Base-by-base conservation (phyloP, 37 sponge, comb jelly and placozoan genomes). In the Agelas oroides region DNA sequence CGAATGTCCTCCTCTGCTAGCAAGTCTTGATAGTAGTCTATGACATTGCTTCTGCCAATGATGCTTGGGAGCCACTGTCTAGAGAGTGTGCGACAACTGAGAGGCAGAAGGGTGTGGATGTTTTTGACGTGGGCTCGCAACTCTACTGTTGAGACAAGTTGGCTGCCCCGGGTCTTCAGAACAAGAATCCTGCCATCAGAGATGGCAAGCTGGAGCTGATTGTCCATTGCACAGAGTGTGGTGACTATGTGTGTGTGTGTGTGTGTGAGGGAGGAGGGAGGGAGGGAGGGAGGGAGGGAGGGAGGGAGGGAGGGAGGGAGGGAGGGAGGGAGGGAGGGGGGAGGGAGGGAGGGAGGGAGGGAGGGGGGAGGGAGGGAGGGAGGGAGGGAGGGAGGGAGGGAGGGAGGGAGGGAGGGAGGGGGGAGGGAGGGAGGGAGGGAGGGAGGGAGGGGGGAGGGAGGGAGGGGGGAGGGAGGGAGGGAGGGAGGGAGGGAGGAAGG, bases 61-160 rank as follows among this genome's bases (percentile, higher is more conserved):
- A 93, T 85, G 58, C 77, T 86, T 25, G 93, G 93, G 20, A 88
- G 79, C 93, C 93, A 93, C 28, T 93, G 93, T 14, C 79, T 59
- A 5, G 93, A 89, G 18, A 93, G 63, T 21, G 58, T 64, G 2
- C 93, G 70, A 5, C 80, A 65, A 2, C 93, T 86, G 32, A 93
- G 53, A 41, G 86, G 41, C 14, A 89, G 61, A n/a, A 86, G 61
- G 24, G 52, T 20, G 76, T 89, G 54, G 33, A 93, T 25, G 2
- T 40, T 37, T n/a, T 80, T 79, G 16, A 53, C 54, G 78, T 93
- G 93, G 16, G 86, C 93, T 21, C 40, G 53, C 73, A 93, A 80
- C 11, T 65, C 68, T 5, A 54, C 21, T 17, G 59, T 25, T 19
- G 83, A 40, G 28, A 59, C 52, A 20, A 80, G 36, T 5, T 66